phyloP scores from a whole-genome alignment of 2,888 invertebrate species.

The Lysandra coridon region DNA sequence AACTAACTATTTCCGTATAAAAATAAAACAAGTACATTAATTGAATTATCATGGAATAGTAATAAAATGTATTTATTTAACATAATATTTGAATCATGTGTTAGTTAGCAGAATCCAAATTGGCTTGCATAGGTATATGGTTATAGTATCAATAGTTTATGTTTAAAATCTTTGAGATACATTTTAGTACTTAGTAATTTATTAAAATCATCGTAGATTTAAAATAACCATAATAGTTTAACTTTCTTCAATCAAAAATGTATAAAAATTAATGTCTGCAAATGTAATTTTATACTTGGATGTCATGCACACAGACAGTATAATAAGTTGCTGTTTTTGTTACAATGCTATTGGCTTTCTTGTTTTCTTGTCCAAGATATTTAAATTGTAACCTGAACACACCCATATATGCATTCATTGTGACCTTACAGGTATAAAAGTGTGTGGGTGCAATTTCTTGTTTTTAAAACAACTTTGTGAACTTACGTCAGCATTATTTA shows the following conservation, averaged over 20 bases:
- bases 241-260: background rate
- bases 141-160: background rate
- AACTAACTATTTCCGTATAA: background rate
- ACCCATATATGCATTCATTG: slow-evolving; percentile 20
- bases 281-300: background rate
- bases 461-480: slow-evolving; percentile 34
- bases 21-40: slow-evolving; percentile 13
- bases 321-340: background rate
- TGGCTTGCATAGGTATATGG: background rate
- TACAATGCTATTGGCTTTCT: slow-evolving; percentile 10
- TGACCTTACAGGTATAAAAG: slow-evolving; percentile 28
- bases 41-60: slow-evolving; percentile 16
- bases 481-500: slow-evolving; percentile 36
- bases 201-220: background rate
- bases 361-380: slow-evolving; percentile 8
- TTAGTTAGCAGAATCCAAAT: background rate
- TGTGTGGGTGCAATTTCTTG: slow-evolving; percentile 29
- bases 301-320: background rate
- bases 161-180: background rate
- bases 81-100: background rate
- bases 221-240: background rate
- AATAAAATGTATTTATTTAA: slow-evolving; percentile 7
- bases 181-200: background rate
- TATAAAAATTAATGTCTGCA: background rate
- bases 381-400: background rate